These are phyloP conservation scores for Mesorhabditis spiculigera DNA, from an alignment of 2,888 invertebrate species.

Conservation along the genomic window DNA sequence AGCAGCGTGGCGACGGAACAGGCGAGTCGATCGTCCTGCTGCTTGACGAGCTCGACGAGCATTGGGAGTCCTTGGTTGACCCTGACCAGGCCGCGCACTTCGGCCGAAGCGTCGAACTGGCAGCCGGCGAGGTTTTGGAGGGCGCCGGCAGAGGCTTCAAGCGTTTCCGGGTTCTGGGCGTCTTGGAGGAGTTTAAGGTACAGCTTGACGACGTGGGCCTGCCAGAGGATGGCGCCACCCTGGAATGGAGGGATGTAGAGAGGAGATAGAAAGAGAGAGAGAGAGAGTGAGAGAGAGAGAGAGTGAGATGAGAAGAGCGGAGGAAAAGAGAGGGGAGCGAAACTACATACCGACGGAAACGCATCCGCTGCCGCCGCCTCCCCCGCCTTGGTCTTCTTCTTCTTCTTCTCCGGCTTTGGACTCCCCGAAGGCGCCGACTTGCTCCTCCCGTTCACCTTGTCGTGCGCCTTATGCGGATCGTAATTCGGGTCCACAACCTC, in stretches of 20 bases:
- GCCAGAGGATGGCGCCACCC: constrained; percentile 81
- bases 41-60: constrained; percentile 79
- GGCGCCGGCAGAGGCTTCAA: constrained; percentile 92
- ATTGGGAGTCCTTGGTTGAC: constrained; percentile 96
- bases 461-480: constrained; percentile 68
- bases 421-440: constrained; percentile 49
- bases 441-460: constrained; percentile 28
- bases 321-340: too few relatives aligned
- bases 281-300: too few relatives aligned
- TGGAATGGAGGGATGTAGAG: constrained; percentile 56
- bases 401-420: constrained; percentile 48
- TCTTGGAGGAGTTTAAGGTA: constrained; percentile 56
- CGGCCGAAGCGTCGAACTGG: constrained; percentile 72
- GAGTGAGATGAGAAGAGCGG: too few relatives aligned
- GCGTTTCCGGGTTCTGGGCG: constrained; percentile 46
- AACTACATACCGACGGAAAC: too few relatives aligned
- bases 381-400: constrained; percentile 30
- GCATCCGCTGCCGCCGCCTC: constrained; percentile 9
- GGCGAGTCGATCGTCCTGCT: constrained; percentile 72
- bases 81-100: constrained; percentile 85
- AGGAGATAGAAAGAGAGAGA: too few relatives aligned
- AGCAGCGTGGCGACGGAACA: constrained; percentile 96
- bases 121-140: constrained; percentile 97
- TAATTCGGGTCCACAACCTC: constrained; percentile 97
- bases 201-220: constrained; percentile 71